Conservation (phyloP, 2,113 vertebrate genomes). For the Ancistrus triradiatus region DNA sequence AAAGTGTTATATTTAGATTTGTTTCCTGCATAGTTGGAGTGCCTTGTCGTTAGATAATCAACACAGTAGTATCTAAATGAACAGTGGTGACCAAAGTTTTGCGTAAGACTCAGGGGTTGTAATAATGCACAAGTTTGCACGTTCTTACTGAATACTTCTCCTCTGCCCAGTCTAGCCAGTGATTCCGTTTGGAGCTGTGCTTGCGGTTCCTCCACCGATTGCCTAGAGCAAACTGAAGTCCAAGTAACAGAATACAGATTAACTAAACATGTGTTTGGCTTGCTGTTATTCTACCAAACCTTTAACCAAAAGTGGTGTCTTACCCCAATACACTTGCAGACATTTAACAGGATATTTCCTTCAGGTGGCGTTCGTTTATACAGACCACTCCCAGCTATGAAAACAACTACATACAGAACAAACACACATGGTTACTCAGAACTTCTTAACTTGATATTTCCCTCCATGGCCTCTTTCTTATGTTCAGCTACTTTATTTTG, state of each 20-base stretch:
- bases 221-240: slow-evolving; percentile 81
- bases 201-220: slow-evolving; percentile 75
- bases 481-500: too few relatives aligned
- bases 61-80: background rate
- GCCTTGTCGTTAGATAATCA: too few relatives aligned
- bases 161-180: slow-evolving; percentile 96
- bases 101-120: too few relatives aligned
- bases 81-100: too few relatives aligned
- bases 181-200: slow-evolving; percentile 68
- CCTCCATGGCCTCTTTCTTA: too few relatives aligned
- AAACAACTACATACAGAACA: slow-evolving; percentile 79
- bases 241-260: background rate
- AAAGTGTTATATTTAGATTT: too few relatives aligned
- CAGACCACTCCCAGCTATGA: slow-evolving; percentile 81
- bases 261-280: background rate
- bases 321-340: slow-evolving; percentile 84
- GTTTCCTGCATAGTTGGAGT: too few relatives aligned
- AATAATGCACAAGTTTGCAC: background rate
- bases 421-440: too few relatives aligned
- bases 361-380: slow-evolving; percentile 85
- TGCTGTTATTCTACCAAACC: background rate
- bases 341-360: slow-evolving; percentile 83
- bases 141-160: slow-evolving; percentile 83
- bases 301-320: slow-evolving; percentile 51
- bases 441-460: too few relatives aligned